These are phyloP conservation scores for Scortum barcoo DNA, from an alignment of 2,113 vertebrate species.

Conservation along the genomic window DNA sequence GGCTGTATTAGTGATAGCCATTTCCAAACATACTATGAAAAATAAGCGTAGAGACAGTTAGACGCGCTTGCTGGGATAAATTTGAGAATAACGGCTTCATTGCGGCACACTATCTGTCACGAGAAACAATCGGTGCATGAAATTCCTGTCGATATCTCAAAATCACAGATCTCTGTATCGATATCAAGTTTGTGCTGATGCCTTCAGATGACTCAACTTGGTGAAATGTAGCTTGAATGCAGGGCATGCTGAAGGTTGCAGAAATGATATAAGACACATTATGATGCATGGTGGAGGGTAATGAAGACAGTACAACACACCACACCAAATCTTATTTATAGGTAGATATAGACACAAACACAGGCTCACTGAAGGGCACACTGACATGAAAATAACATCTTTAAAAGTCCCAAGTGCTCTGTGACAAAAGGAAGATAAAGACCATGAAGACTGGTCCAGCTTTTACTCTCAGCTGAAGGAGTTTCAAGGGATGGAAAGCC, in stretches of 20 bases:
- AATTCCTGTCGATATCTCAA: slow-evolving; percentile 26
- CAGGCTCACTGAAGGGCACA: not conserved
- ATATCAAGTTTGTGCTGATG: not conserved
- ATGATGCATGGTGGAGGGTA: not conserved
- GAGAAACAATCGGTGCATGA: slow-evolving; percentile 2
- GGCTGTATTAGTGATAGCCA: not conserved
- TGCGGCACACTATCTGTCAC: not conserved
- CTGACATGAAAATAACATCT: too few species aligned
- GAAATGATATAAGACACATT: not conserved
- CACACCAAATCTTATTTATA: not conserved
- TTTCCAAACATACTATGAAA: not conserved
- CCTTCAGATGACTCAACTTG: slow-evolving; percentile 35
- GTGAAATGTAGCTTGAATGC: slow-evolving; percentile 11
- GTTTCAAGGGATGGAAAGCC: too few species aligned
- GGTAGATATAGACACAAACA: not conserved
- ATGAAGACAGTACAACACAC: not conserved
- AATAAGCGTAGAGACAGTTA: not conserved
- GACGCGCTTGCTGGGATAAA: not conserved
- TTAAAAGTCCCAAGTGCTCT: too few species aligned
- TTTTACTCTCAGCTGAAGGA: too few species aligned
- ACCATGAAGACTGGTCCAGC: too few species aligned
- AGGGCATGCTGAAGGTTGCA: not conserved
- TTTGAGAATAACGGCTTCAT: slow-evolving; percentile 3
- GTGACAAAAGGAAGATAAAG: too few species aligned
- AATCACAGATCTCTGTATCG: slow-evolving; percentile 7